Evolutionary conservation across 1,140 invertebrate species (phyloP), one percentile per base, ranked within the genome.

Genomic region (Steinernema khuongi): DNA sequence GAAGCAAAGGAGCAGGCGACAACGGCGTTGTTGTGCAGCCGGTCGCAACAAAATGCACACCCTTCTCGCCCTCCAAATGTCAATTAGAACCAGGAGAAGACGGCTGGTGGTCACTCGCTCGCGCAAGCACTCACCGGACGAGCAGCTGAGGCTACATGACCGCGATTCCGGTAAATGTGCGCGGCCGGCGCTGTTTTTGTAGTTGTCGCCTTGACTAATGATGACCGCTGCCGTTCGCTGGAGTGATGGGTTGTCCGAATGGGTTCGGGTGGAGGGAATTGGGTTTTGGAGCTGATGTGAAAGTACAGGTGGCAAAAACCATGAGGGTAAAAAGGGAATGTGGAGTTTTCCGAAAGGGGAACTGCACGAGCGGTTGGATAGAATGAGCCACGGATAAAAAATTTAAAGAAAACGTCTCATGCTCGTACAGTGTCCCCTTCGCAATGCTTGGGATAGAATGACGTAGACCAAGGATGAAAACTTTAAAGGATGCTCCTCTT

Each of bases 121-220:
- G n/a, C n/a, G n/a, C n/a, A n/a, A n/a, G n/a, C n/a, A n/a, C n/a
- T n/a, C n/a, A n/a, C n/a, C 26, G 14, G 50, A 7, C n/a, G 50
- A 60, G 50, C 50, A 60, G 50, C 50, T 60, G 50, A 60, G 50
- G 50, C 50, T 60, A 60, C 50, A 60, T 22, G 50, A 60, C 50
- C 50, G 50, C 50, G 22, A 60, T 60, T 60, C 50, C 50, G 50
- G 50, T 60, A 60, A 60, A 60, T 60, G 22, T 60, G 50, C 50
- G 50, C 50, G 50, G 50, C 50, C 2, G 14, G 50, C 26, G 50
- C 26, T 60, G 14, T 60, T 60, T 14, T 60, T n/a, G 50, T 60
- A n/a, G 50, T 60, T n/a, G n/a, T n/a, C n/a, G n/a, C n/a, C n/a
- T n/a, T 60, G 50, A 60, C 50, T 26, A 60, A 60, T 60, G 26